A percentile compares a stretch with the other conserved stretches of the same genome.
Conservation (phyloP, 2,113 vertebrate genomes). For the Gasterosteus nipponicus region DNA sequence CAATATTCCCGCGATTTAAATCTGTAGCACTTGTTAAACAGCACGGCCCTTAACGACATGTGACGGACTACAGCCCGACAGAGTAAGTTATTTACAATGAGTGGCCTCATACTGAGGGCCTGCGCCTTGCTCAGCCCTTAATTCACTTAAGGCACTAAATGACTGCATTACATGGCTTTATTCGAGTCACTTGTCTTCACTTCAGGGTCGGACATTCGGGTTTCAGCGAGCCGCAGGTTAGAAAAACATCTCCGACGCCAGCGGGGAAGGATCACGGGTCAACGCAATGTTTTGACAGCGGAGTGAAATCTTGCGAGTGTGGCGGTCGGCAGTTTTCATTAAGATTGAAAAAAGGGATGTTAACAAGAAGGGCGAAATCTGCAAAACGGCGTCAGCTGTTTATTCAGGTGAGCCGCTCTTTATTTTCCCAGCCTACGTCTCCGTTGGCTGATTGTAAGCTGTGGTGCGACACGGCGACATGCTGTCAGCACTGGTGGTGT, state of each 20-base stretch:
- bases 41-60: background rate
- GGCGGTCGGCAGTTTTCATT: background rate
- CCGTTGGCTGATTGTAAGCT: constrained; percentile 45
- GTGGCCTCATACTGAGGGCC: constrained; percentile 22
- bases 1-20: background rate
- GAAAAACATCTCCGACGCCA: constrained; percentile 53
- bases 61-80: background rate
- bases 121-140: constrained; percentile 42
- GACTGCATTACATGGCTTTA: constrained; percentile 71
- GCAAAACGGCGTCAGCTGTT: constrained; percentile 25
- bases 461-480: constrained; percentile 60
- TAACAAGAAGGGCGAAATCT: background rate
- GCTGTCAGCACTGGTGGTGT: constrained; percentile 71
- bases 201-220: constrained; percentile 59
- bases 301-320: constrained; percentile 4
- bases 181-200: constrained; percentile 72
- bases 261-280: constrained; percentile 40
- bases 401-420: constrained; percentile 33
- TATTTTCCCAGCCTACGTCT: constrained; percentile 60
- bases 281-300: constrained; percentile 19
- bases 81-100: constrained; percentile 46
- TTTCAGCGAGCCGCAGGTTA: constrained; percentile 56
- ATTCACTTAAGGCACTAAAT: constrained; percentile 58
- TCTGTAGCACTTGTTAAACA: background rate
- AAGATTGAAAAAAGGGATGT: background rate